These are phyloP conservation scores for Pyrgilauda ruficollis DNA, from an alignment of 2,113 vertebrate species.

Conservation along the genomic window DNA sequence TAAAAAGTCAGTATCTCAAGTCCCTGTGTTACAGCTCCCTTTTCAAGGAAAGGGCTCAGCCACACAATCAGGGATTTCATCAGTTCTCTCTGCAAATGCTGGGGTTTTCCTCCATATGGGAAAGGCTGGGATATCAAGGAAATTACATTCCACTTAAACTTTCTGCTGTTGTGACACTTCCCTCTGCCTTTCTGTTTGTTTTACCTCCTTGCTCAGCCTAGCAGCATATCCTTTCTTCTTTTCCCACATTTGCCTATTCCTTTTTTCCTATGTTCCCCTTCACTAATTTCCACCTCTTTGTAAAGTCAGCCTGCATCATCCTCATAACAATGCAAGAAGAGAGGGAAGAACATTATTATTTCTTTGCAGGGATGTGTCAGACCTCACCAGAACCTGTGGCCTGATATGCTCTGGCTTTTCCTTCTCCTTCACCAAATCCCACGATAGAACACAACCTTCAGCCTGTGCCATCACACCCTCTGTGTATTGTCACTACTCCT, in stretches of 20 bases:
- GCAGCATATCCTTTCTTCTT: not conserved
- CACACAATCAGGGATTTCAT: not conserved
- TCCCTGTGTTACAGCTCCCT: not conserved
- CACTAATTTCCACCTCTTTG: not conserved
- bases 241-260: not conserved
- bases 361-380: rapidly evolving
- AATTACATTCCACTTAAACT: not conserved
- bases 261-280: not conserved
- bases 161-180: not conserved
- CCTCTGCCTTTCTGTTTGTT: not conserved
- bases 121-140: not conserved
- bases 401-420: not conserved
- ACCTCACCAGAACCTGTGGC: not conserved
- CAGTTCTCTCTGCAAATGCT: not conserved
- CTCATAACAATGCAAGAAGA: not conserved
- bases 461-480: not conserved
- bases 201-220: not conserved
- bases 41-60: not conserved
- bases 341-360: not conserved
- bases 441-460: not conserved
- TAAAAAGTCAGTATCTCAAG: rapidly evolving
- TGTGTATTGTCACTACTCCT: not conserved
- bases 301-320: not conserved
- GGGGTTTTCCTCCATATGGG: not conserved
- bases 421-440: not conserved